A percentile compares a stretch with the other conserved stretches of the same genome.
Evolutionary conservation across 2,113 vertebrate genomes (phyloP).

Genomic region (Ictidomys tridecemlineatus): DNA sequence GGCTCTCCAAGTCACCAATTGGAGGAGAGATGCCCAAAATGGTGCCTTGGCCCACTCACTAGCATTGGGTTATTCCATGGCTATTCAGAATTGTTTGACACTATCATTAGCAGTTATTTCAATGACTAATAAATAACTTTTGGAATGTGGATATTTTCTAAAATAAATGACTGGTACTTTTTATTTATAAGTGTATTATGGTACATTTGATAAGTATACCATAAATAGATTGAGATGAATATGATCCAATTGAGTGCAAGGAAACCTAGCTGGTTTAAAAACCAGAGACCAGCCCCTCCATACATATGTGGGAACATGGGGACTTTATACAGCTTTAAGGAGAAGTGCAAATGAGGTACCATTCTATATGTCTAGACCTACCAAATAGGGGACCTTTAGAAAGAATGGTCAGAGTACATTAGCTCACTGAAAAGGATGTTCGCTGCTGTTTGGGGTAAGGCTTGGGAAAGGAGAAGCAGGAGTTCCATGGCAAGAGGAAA

Average conservation of each 20-base stretch:
- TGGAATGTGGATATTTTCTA: constrained; percentile 1
- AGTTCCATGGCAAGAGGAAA: background rate
- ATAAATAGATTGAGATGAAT: background rate
- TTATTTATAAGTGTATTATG: no score
- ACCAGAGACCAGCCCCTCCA: background rate
- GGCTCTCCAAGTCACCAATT: background rate
- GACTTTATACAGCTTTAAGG: background rate
- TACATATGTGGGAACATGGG: background rate
- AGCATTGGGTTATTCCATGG: background rate
- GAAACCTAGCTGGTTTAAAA: background rate
- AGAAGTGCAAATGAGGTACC: background rate
- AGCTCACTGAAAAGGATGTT: background rate
- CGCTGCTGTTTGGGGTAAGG: background rate
- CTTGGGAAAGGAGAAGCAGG: background rate
- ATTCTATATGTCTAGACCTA: background rate
- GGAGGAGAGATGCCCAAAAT: background rate
- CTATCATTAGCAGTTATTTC: background rate
- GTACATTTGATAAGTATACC: background rate
- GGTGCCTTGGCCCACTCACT: background rate
- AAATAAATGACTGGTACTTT: background rate
- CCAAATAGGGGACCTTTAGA: background rate
- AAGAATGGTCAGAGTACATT: background rate
- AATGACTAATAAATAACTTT: background rate
- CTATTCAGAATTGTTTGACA: background rate
- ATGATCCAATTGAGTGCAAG: background rate